These are phyloP conservation scores for Drosophila miranda DNA, from an alignment of 1,140 invertebrate genomes.

Conservation along the genomic window DNA sequence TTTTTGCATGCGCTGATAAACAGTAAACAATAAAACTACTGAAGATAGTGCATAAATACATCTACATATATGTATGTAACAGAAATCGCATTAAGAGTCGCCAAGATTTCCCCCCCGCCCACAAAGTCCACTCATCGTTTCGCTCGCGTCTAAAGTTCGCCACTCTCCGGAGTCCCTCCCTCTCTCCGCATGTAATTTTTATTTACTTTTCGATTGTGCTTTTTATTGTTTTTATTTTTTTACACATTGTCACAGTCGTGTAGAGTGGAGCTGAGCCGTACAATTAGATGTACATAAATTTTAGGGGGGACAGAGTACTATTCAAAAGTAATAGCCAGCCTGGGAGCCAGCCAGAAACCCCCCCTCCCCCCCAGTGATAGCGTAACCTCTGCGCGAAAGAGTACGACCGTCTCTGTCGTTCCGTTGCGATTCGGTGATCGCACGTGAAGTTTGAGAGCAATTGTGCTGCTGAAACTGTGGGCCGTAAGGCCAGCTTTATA, in stretches of 20 bases:
- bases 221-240: conserved; percentile 18
- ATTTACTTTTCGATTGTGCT: too few relatives aligned
- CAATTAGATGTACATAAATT: conserved; percentile 60
- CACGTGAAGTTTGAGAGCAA: conserved; percentile 27
- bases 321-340: conserved; percentile 22
- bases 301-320: conserved; percentile 17
- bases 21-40: too few relatives aligned
- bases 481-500: neutral
- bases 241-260: conserved; percentile 31
- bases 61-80: too few relatives aligned
- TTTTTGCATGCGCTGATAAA: too few relatives aligned
- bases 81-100: neutral
- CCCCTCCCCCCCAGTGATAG: conserved; percentile 13
- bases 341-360: conserved; percentile 2
- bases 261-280: conserved; percentile 22
- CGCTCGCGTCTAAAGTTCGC: conserved; percentile 49
- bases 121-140: conserved; percentile 42
- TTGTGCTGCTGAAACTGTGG: conserved; percentile 2
- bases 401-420: conserved; percentile 9
- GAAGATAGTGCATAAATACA: too few relatives aligned
- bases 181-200: too few relatives aligned
- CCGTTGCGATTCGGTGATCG: conserved; percentile 26
- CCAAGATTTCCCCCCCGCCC: neutral
- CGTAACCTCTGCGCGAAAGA: conserved; percentile 8
- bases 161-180: neutral